Evolutionary conservation across 2,113 vertebrate species (phyloP).

Genomic region (Bubalus kerabau): DNA sequence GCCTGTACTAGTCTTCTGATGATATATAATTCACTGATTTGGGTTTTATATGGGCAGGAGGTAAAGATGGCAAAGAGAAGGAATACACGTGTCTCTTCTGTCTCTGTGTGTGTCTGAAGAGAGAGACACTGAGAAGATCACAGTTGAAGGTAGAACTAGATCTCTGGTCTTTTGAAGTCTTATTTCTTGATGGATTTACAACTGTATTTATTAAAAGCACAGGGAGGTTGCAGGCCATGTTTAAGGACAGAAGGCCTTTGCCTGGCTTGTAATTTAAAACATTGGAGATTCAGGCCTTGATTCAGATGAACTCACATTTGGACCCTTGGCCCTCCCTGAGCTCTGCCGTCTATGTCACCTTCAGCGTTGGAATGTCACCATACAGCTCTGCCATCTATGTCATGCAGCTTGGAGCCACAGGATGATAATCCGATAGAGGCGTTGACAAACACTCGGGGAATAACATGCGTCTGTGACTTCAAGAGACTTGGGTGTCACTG

Average conservation of each 20-base stretch:
- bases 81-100: background rate
- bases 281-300: background rate
- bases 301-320: background rate
- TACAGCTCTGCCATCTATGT: background rate
- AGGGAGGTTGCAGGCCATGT: background rate
- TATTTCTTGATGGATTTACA: background rate
- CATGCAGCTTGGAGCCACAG: rapidly evolving
- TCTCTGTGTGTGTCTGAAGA: background rate
- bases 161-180: background rate
- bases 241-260: background rate
- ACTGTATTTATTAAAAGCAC: background rate
- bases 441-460: background rate
- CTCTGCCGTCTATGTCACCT: rapidly evolving
- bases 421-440: background rate
- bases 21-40: background rate
- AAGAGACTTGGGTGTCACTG: no score
- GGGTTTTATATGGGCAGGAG: background rate
- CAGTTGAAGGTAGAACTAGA: background rate
- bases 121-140: background rate
- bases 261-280: background rate
- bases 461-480: background rate
- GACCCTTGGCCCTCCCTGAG: background rate
- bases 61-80: background rate
- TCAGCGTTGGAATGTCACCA: background rate
- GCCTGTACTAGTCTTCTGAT: no score